Evolutionary conservation across 2,888 invertebrate genomes (phyloP).

Genomic region (Polydrusus pterygomalis): DNA sequence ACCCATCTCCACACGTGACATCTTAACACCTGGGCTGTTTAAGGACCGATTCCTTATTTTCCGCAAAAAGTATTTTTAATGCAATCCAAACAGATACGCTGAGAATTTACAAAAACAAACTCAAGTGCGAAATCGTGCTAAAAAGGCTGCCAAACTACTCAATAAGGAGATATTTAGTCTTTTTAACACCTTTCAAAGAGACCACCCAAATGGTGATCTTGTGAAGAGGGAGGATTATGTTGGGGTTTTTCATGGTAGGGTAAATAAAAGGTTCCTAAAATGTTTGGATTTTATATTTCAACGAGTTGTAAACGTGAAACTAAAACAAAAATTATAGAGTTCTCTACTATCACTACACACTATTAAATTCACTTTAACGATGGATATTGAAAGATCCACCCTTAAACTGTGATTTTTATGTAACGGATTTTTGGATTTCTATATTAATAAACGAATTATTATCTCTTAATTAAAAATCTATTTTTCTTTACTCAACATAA

Average conservation of each 20-base stretch:
- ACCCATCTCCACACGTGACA: slow-evolving; percentile 41
- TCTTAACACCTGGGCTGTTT: slow-evolving; percentile 39
- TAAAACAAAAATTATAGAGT: too few relatives aligned
- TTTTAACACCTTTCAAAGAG: slow-evolving; percentile 42
- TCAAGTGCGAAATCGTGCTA: slow-evolving; percentile 59
- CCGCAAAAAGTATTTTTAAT: slow-evolving; percentile 21
- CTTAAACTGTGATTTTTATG: too few relatives aligned
- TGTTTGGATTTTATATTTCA: too few relatives aligned
- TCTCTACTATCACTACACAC: too few relatives aligned
- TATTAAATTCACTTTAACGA: too few relatives aligned
- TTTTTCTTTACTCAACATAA: too few relatives aligned
- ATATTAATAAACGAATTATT: too few relatives aligned
- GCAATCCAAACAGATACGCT: slow-evolving; percentile 17
- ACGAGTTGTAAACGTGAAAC: too few relatives aligned
- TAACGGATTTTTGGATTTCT: too few relatives aligned
- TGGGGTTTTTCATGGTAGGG: not conserved
- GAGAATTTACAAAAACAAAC: slow-evolving; percentile 54
- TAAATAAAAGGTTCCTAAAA: not conserved
- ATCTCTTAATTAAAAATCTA: too few relatives aligned
- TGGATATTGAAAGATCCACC: too few relatives aligned
- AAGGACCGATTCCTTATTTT: slow-evolving; percentile 13
- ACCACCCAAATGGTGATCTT: slow-evolving; percentile 41
- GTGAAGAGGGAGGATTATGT: not conserved
- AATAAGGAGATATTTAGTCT: slow-evolving; percentile 7
- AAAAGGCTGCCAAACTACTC: slow-evolving; percentile 48